Evolutionary conservation across 2,113 vertebrate genomes (phyloP).

Genomic region (Capreolus pygargus): DNA sequence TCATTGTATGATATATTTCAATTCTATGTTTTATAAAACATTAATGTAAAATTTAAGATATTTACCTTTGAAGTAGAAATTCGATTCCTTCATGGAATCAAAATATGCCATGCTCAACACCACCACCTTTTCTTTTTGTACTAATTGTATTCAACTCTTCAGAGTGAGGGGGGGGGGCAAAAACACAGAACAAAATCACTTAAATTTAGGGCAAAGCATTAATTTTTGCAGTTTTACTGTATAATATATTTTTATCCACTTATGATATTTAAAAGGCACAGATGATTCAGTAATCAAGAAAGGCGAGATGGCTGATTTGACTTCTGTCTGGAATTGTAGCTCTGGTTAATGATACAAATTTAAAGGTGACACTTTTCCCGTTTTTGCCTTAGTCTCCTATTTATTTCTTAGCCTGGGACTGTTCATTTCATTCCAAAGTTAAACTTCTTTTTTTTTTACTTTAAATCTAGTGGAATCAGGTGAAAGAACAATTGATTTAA

Average conservation of each 20-base stretch:
- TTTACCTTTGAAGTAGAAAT: conserved; percentile 37
- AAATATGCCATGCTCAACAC: background rate
- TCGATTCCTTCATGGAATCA: conserved; percentile 2
- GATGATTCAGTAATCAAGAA: background rate
- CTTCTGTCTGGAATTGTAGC: background rate
- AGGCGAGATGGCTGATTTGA: background rate
- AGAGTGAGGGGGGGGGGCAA: accelerated
- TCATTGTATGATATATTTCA: background rate
- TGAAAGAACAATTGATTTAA: conserved; percentile 18
- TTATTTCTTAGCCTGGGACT: background rate
- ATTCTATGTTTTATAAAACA: conserved; percentile 16
- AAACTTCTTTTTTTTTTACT: background rate
- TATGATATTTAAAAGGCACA: background rate
- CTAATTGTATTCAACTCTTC: conserved; percentile 6
- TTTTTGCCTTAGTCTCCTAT: background rate
- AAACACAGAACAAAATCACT: background rate
- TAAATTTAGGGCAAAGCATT: background rate
- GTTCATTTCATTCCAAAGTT: background rate
- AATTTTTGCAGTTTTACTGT: background rate
- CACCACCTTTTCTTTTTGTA: background rate
- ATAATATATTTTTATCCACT: background rate
- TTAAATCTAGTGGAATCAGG: background rate
- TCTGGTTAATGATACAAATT: background rate
- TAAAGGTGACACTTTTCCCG: background rate
- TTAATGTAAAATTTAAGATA: conserved; percentile 7